Evolutionary conservation across 1,140 invertebrate species (phyloP).

Genomic region (Pygmarrhopalites habei): DNA sequence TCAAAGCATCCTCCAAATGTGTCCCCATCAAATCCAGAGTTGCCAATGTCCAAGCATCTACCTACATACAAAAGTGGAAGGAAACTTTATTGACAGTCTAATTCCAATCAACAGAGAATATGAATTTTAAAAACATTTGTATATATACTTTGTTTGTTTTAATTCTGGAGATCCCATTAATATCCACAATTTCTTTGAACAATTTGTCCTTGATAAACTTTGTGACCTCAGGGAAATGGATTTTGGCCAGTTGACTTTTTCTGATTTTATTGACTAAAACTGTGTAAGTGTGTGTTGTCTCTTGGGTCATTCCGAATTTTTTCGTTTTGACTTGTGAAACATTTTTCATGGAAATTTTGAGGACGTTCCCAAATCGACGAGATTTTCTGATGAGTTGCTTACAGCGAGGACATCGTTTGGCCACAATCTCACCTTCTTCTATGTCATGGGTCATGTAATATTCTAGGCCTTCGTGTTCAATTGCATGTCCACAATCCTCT

Average conservation of each 20-base stretch:
- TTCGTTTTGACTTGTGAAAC: conserved; percentile 45
- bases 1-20: conserved; percentile 15
- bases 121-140: neutral
- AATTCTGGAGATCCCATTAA: too few relatives aligned
- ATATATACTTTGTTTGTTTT: too few relatives aligned
- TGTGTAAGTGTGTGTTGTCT: too few relatives aligned
- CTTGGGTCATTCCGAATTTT: conserved; percentile 35
- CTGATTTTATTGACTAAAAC: too few relatives aligned
- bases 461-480: conserved; percentile 54
- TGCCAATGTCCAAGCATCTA: conserved; percentile 7
- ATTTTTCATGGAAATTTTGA: conserved; percentile 43
- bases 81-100: neutral
- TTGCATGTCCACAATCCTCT: conserved; percentile 56
- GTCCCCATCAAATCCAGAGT: conserved; percentile 15
- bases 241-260: too few relatives aligned
- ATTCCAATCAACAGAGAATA: neutral
- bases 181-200: too few relatives aligned
- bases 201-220: too few relatives aligned
- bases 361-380: conserved; percentile 45
- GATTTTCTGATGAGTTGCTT: conserved; percentile 46
- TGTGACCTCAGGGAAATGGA: too few relatives aligned
- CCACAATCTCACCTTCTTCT: conserved; percentile 41
- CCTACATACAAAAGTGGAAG: conserved; percentile 15
- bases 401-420: conserved; percentile 50
- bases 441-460: conserved; percentile 46